These are phyloP conservation scores for Sciurus vulgaris DNA, from an alignment of 2,797 vertebrate species.

Conservation along the genomic window DNA sequence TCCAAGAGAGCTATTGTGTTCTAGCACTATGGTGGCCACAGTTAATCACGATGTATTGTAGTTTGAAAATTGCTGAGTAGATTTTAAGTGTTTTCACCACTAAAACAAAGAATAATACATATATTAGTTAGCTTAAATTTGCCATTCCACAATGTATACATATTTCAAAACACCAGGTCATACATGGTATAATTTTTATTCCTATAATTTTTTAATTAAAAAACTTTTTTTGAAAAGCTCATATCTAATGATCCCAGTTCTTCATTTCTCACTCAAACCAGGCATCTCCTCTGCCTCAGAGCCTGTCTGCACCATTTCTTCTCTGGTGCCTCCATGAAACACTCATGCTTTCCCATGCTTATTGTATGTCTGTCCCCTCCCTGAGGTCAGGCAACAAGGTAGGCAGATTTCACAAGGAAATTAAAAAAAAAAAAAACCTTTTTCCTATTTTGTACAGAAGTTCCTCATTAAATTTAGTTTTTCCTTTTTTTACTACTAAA, in stretches of 20 bases:
- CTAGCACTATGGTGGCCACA: neutral
- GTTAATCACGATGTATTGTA: neutral
- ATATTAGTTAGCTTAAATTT: neutral
- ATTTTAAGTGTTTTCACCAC: neutral
- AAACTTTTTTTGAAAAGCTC: neutral
- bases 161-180: neutral
- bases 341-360: too few species aligned
- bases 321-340: neutral
- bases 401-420: neutral
- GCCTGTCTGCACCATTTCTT: neutral
- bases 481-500: neutral
- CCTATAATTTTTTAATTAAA: neutral
- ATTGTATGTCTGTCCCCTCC: neutral
- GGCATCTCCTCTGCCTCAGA: fast-evolving
- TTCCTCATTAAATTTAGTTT: neutral
- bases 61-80: neutral
- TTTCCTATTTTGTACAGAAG: neutral
- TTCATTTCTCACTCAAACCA: neutral
- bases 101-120: neutral
- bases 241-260: neutral
- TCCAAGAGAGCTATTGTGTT: neutral
- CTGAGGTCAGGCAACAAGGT: neutral
- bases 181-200: neutral
- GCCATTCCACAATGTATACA: neutral
- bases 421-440: neutral